A percentile compares a stretch with the other conserved stretches of the same genome.
Evolutionary conservation across 2,113 vertebrate genomes (phyloP).

Genomic region (Microtus richardsoni): DNA sequence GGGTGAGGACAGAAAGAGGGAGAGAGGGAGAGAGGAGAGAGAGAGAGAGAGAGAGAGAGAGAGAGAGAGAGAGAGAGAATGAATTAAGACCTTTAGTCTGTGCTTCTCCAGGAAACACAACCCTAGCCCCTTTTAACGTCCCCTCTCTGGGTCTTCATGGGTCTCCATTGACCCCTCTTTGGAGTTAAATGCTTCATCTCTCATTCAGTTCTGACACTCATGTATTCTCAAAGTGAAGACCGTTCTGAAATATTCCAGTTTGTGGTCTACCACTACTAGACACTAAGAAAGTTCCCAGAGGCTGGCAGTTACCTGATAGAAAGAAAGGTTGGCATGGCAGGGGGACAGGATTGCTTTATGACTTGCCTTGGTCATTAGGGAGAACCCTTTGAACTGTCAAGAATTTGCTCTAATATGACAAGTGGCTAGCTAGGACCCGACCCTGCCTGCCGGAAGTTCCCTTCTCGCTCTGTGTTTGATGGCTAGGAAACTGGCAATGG

Average conservation of each 20-base stretch:
- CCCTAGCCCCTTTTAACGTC: not conserved
- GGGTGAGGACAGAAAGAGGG: rapidly evolving
- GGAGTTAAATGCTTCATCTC: not conserved
- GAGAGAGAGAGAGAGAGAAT: no score
- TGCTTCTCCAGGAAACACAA: constrained; percentile 21
- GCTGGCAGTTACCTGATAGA: not conserved
- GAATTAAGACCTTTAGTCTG: not conserved
- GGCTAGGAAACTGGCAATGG: constrained; percentile 72
- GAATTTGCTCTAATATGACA: constrained; percentile 63
- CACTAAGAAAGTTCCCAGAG: not conserved
- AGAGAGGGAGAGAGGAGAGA: rapidly evolving
- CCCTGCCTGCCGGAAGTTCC: constrained; percentile 50
- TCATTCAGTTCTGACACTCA: not conserved
- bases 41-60: no score
- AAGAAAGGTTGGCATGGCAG: not conserved
- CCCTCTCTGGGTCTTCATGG: not conserved
- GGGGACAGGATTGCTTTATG: constrained; percentile 42
- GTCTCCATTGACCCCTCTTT: not conserved
- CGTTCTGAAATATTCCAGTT: not conserved
- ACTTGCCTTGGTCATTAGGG: constrained; percentile 61
- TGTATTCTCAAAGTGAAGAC: not conserved
- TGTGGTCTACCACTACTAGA: not conserved
- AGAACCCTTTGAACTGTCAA: constrained; percentile 57
- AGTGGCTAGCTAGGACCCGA: constrained; percentile 63
- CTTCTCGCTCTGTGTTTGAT: constrained; percentile 59